Conservation (phyloP, 2,113 vertebrate species). For the Spheniscus mendiculus region DNA sequence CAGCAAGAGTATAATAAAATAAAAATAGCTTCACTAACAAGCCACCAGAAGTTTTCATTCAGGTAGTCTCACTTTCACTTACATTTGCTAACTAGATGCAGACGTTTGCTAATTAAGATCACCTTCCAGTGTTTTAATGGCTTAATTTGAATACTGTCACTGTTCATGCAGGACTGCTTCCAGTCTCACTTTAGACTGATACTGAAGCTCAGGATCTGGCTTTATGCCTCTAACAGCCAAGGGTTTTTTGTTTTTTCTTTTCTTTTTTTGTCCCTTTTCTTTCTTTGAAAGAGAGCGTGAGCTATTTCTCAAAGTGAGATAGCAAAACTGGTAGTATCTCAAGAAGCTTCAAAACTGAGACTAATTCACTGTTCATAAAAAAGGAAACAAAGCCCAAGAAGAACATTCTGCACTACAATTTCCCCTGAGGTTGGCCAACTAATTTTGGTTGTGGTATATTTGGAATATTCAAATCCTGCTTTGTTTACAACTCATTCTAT, state of each 20-base stretch:
- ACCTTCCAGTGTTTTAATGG: neutral
- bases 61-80: neutral
- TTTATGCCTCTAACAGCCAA: neutral
- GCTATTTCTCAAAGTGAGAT: constrained; percentile 15
- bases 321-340: constrained; percentile 12
- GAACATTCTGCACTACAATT: neutral
- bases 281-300: neutral
- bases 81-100: neutral
- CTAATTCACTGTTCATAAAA: constrained; percentile 23
- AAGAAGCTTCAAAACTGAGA: neutral
- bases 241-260: neutral
- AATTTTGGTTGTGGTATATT: constrained; percentile 24
- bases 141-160: neutral
- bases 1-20: neutral
- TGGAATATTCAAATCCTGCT: constrained; percentile 40
- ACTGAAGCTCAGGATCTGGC: neutral
- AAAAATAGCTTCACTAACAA: neutral
- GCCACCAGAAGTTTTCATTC: neutral
- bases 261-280: neutral
- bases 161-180: neutral
- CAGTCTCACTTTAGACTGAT: neutral
- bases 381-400: constrained; percentile 34
- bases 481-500: constrained; percentile 55
- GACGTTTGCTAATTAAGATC: neutral
- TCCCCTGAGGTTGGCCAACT: constrained; percentile 21